Percentiles rank a stretch among this genome's conserved stretches.
These are phyloP conservation scores for Sminthurinus signatus DNA, from an alignment of 1,140 invertebrate genomes.

Conservation along the genomic window DNA sequence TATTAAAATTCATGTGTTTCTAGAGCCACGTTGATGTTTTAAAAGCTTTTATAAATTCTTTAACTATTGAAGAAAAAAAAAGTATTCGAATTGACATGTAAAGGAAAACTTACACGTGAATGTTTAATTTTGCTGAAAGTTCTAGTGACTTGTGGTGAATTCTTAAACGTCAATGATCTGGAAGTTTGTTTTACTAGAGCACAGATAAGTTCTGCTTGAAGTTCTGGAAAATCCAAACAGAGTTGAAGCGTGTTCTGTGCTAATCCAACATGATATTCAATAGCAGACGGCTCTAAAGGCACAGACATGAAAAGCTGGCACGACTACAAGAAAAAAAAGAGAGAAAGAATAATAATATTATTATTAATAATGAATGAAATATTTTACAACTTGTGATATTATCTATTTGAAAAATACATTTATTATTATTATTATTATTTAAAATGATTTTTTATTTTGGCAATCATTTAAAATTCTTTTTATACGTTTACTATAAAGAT, in stretches of 20 bases:
- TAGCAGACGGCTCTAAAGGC: conserved; percentile 84
- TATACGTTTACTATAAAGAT: too few species aligned
- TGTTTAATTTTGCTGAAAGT: conserved; percentile 50
- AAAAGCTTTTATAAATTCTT: too few species aligned
- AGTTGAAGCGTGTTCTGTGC: conserved; percentile 89
- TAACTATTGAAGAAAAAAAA: too few species aligned
- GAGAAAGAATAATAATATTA: not conserved
- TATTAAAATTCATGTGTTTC: too few species aligned
- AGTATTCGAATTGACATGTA: not conserved
- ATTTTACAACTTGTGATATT: too few species aligned
- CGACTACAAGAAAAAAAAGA: conserved; percentile 55
- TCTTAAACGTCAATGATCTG: conserved; percentile 56
- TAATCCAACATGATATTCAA: conserved; percentile 90
- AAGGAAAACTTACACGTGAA: conserved; percentile 52
- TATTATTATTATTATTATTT: not conserved
- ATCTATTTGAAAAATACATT: not conserved
- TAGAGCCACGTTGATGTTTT: too few species aligned
- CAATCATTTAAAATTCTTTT: too few species aligned
- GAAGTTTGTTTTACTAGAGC: conserved; percentile 88
- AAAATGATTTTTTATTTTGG: too few species aligned
- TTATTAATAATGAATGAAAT: too few species aligned
- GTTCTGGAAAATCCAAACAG: conserved; percentile 77
- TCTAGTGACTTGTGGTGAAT: conserved; percentile 68
- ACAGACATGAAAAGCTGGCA: conserved; percentile 91
- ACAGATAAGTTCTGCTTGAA: conserved; percentile 86